Base-by-base conservation (phyloP, 2,888 invertebrate genomes). In the Lasioglossum oenotherae region DNA sequence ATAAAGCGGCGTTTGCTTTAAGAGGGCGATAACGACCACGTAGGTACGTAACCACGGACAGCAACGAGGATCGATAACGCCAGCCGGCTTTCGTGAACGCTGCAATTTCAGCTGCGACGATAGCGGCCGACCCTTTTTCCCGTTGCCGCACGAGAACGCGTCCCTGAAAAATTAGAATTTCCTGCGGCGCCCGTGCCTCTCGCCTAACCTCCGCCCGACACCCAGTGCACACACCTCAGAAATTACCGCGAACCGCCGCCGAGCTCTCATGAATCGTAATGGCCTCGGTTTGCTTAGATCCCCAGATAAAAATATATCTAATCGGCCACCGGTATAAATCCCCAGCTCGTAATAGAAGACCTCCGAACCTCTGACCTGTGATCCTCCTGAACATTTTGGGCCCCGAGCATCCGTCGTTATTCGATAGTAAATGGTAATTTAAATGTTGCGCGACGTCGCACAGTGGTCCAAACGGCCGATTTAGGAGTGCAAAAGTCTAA, bases 41-140 rank as follows among this genome's bases (percentile, higher is more conserved):
- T 85, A 87, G 23, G 38, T 38, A 69, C 69, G 78, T 76, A 72
- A 81, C 81, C 80, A 78, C 77, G 78, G n/a, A 82, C 69, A 41
- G 41, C 27, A 23, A 53, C 74, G 44, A 41, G 83, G 86, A 89
- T 91, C 91, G 88, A 92, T 92, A 91, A 85, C 85, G 86, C 78
- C 75, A 74, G 78, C 78, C 69, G 84, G 31, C 86, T 87, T 91
- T 91, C 83, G 87, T 81, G 87, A 88, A 88, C 88, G 75, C 79
- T 87, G 87, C 87, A 85, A 89, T 91, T 89, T 92, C 85, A 89
- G 76, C 71, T 78, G 82, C 77, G 75, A 87, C 85, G 82, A 81
- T 86, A 81, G 73, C 83, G 64, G 49, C 27, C 81, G 72, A 67
- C 67, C 67, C 67, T 31, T 64, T 84, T 73, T 53, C 38, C 75